These are phyloP conservation scores for Chrysina gloriosa DNA, from an alignment of 2,888 invertebrate species.

Conservation along the genomic window DNA sequence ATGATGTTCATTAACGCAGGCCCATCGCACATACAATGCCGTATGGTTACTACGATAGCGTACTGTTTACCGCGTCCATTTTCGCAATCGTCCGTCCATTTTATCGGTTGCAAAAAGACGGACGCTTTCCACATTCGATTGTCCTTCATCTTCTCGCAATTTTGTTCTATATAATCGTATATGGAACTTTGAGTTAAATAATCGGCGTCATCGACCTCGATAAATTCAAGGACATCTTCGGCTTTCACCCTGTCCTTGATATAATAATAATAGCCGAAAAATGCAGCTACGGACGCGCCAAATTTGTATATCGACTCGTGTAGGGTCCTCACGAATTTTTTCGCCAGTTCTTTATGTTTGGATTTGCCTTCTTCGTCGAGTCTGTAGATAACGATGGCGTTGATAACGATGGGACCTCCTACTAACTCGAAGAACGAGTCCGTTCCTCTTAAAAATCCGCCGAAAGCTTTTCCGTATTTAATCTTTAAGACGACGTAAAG, in stretches of 20 bases:
- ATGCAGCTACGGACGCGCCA: background rate
- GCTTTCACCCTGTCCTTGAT: background rate
- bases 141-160: background rate
- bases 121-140: constrained; percentile 2
- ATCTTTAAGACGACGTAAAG: background rate
- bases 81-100: background rate
- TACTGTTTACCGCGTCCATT: background rate
- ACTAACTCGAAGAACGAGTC: background rate
- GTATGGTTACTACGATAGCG: background rate
- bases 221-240: background rate
- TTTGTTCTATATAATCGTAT: constrained; percentile 4
- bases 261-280: constrained; percentile 2
- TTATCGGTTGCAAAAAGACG: constrained; percentile 10
- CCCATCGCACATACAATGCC: constrained; percentile 15
- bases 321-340: background rate
- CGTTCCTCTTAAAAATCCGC: background rate
- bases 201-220: background rate
- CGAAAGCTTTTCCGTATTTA: background rate
- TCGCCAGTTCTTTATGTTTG: background rate
- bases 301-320: constrained; percentile 5
- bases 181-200: background rate
- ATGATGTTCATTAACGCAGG: background rate
- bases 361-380: background rate
- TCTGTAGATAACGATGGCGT: background rate
- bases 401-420: background rate